Evolutionary conservation across 2,113 vertebrate species (phyloP).

Genomic region (Argyrosomus japonicus): DNA sequence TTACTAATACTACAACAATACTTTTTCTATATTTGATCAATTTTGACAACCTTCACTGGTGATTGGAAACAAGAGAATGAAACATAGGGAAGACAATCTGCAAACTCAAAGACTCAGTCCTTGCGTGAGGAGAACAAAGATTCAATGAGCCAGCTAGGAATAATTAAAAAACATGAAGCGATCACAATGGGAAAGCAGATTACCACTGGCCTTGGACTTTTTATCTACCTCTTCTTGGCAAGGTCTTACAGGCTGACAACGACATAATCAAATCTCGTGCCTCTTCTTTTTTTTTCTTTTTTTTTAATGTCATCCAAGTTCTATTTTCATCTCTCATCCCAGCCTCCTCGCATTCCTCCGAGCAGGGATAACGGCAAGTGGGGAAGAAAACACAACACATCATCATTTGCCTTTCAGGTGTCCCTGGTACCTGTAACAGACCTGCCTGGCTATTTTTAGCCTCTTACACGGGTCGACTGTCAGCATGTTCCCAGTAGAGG

Average conservation of each 20-base stretch:
- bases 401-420: constrained; percentile 75
- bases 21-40: too few relatives aligned
- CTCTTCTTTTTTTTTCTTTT: background rate
- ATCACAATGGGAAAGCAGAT: background rate
- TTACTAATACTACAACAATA: too few relatives aligned
- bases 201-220: background rate
- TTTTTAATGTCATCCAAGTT: background rate
- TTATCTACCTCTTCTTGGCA: background rate
- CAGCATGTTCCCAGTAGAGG: constrained; percentile 64
- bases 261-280: constrained; percentile 18
- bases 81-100: background rate
- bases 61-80: background rate
- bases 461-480: constrained; percentile 50
- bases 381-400: constrained; percentile 32
- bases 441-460: constrained; percentile 74
- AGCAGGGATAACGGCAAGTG: constrained; percentile 9
- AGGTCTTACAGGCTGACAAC: background rate
- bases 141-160: background rate
- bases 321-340: constrained; percentile 35
- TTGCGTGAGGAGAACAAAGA: too few relatives aligned
- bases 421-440: constrained; percentile 76
- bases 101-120: background rate
- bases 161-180: background rate
- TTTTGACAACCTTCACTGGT: background rate
- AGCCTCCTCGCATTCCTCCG: background rate